Base-by-base conservation (phyloP, 92 coral and sea anemone genomes). In the Scolanthus callimorphus region DNA sequence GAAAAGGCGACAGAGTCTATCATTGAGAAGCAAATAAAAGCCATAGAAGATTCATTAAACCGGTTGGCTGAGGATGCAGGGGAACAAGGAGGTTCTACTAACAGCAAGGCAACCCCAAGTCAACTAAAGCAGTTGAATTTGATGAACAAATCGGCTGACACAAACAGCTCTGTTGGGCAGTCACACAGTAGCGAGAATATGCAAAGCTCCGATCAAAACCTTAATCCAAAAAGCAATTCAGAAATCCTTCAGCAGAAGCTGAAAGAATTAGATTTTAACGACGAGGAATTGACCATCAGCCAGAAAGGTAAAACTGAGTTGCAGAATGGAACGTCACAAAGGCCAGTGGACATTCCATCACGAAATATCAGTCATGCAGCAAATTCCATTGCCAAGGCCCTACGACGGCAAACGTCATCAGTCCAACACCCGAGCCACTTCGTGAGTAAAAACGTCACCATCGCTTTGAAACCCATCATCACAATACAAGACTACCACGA, bases 41-140 rank as follows among this genome's bases (percentile, higher is more conserved):
- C 46, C 34, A 68, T 68, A 12, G 75, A 78, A 27, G 73, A 70
- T 51, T 39, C 76, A 15, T 46, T 78, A 25, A 71, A 78, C 29
- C 28, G 31, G 25, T 72, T 70, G 24, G 62, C 70, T 29, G 38
- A 70, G 26, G 55, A 48, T 17, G 79, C 63, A 15, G n/a, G n/a
- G n/a, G 79, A 78, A 54, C 51, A 48, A 29, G 27, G 53, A 25
- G 84, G 84, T 23, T 57, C 53, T 38, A 11, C 57, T 3, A 63
- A 57, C 21, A 17, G 45, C 15, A 45, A 23, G 0, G 19, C 3
- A 0, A 57, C 37, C 21, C 75, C 75, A 28, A 68, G 57, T 15
- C 27, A 29, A 2, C 4, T 4, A 4, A 11, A 46, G 52, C 52
- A 46, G 52, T 9, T 21, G 12, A 46, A 21, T 46, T 4, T 11